A percentile compares a stretch with the other conserved stretches of the same genome.
Conservation (phyloP, 2,888 invertebrate species). For the Meiosimyza platycephala region DNA sequence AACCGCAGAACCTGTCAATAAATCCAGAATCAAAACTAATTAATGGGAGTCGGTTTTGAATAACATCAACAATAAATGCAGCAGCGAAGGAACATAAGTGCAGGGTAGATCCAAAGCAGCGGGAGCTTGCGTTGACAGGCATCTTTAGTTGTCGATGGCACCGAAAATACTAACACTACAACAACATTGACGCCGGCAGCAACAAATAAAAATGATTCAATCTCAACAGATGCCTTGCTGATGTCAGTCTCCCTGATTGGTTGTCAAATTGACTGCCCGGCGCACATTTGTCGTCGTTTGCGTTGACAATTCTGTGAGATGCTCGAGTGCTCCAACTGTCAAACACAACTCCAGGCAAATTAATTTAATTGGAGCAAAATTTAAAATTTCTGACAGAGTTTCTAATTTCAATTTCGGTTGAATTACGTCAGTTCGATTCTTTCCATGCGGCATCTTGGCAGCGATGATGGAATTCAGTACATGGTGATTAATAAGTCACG, state of each 20-base stretch:
- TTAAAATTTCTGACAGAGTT: slow-evolving; percentile 40
- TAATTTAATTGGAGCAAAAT: slow-evolving; percentile 43
- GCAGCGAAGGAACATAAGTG: background rate
- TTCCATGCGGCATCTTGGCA: no score
- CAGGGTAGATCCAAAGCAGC: background rate
- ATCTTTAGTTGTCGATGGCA: slow-evolving; percentile 27
- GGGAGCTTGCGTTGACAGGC: slow-evolving; percentile 26
- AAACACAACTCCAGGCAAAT: slow-evolving; percentile 39
- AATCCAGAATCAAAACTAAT: background rate
- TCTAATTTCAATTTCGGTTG: slow-evolving; percentile 36
- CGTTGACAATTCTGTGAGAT: no score
- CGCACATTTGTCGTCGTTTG: background rate
- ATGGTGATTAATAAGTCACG: no score
- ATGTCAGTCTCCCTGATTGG: background rate
- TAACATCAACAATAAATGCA: background rate
- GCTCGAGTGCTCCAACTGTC: slow-evolving; percentile 3
- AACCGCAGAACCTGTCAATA: slow-evolving; percentile 2
- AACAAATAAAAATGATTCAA: slow-evolving; percentile 34
- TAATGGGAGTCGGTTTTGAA: slow-evolving; percentile 16
- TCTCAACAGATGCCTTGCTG: slow-evolving; percentile 33
- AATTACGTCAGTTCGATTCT: no score
- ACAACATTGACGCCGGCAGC: background rate
- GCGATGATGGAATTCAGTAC: no score
- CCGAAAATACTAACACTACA: slow-evolving; percentile 10
- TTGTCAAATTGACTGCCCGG: background rate